Evolutionary conservation across 2,113 vertebrate species (phyloP), one percentile per base, ranked within the genome.

Genomic region (Rhombomys opimus): DNA sequence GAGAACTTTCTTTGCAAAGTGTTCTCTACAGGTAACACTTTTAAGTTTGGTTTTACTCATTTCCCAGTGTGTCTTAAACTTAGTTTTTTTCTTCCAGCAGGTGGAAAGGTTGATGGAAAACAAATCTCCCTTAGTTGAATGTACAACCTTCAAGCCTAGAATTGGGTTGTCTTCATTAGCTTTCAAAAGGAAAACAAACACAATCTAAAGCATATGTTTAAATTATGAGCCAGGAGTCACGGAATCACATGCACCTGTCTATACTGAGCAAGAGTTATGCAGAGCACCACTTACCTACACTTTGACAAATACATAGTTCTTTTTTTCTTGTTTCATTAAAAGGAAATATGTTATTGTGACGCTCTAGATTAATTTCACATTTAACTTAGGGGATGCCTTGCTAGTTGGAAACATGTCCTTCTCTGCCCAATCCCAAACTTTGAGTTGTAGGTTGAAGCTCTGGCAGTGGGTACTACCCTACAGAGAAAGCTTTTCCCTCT

Each of bases 301-400:
- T 72, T 27, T 80, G 50, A 94, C 77, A 90, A n/a, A 2, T 14
- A 18, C 12, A 46, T 23, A 32, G 2, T 72, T 86, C 87, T 84
- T 20, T 93, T 25, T 18, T 7, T 63, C 63, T n/a, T 75, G n/a
- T 93, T 90, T 93, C 35, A 77, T 73, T 96, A 72, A 92, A 89
- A 81, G 88, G 35, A 57, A 38, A 89, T 93, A 32, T 61, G 32
- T 13, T 76, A 12, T 57, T 68, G 61, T 92, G 68, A 91, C 6
- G 18, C 80, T 70, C 22, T 78, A 30, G 54, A 67, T 76, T 72
- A 52, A 72, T 70, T 72, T 81, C 70, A 20, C 30, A 65, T 86
- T 95, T 59, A 89, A 1, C 22, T 91, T 67, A 41, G 10, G 35
- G 76, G 2, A 94, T 92, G 15, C 52, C 38, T 76, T 95, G 57